Evolutionary conservation across 1,140 invertebrate genomes (phyloP).

Genomic region (Anthonomus grandis): DNA sequence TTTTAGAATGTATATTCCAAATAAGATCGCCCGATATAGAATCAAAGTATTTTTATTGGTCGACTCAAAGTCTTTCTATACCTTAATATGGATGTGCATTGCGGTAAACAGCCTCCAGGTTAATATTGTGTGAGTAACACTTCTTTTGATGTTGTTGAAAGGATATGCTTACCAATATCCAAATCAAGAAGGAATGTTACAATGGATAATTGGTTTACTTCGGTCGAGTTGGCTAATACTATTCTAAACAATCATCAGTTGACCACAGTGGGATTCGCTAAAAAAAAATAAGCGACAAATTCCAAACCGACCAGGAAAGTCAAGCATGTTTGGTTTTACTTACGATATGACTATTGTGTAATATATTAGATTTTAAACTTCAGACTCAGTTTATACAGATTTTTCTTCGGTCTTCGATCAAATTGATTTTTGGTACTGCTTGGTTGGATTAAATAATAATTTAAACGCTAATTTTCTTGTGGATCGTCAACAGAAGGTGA

Average conservation of each 20-base stretch:
- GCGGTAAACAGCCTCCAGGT: slow-evolving; percentile 3
- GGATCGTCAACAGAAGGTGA: too few species aligned
- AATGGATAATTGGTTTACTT: neutral
- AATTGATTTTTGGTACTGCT: too few species aligned
- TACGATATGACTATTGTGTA: too few species aligned
- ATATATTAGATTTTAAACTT: too few species aligned
- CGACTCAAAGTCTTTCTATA: slow-evolving; percentile 36
- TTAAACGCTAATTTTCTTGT: too few species aligned
- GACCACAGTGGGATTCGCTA: neutral
- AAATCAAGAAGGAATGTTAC: slow-evolving; percentile 1
- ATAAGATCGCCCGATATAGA: slow-evolving; percentile 36
- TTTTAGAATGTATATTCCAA: slow-evolving; percentile 47
- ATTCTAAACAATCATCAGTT: neutral
- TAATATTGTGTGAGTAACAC: neutral
- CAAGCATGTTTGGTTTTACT: slow-evolving; percentile 10
- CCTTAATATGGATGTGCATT: slow-evolving; percentile 42
- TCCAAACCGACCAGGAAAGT: neutral
- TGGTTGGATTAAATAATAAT: too few species aligned
- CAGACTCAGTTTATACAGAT: too few species aligned
- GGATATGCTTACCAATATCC: neutral
- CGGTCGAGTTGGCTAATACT: too few species aligned
- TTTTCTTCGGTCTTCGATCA: too few species aligned
- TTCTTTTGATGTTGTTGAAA: neutral
- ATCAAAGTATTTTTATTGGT: slow-evolving; percentile 14
- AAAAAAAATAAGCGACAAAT: slow-evolving; percentile 7